Evolutionary conservation across 2,113 vertebrate species (phyloP), one percentile per base, ranked within the genome.

Genomic region (Cephalopholis sonnerati): DNA sequence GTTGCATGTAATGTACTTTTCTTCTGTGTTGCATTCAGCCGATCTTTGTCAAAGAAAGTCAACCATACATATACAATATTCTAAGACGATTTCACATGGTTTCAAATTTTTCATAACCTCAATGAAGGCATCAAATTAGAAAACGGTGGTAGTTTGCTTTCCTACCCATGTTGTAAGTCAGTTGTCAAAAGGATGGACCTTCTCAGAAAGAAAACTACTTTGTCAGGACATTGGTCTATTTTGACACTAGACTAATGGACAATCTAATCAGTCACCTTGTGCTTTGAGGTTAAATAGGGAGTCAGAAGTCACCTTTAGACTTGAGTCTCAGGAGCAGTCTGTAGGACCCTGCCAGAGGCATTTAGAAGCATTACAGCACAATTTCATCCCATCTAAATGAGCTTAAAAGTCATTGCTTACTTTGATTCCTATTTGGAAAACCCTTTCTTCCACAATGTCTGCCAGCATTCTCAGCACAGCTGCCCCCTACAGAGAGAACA

Each of bases 381-480:
- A n/a, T 57, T 15, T 59, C 25, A 75, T 18, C 27, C 16, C 7
- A 16, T 69, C 6, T 25, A 9, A 53, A 22, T 67, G n/a, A 32
- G 8, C 13, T 44, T 57, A 20, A 66, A 46, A 11, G 3, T 7
- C 7, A 15, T 3, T 17, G 24, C 93, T 94, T 86, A 96, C 96
- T 57, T 50, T 84, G 53, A 96, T 2, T 7, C 91, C 95, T 2
- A 24, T 32, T 32, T 76, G 10, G 77, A 96, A 96, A 53, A 36
- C 16, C 0, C 0, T 4, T 13, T 94, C 70, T 1, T 1, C 50
- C 64, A 96, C 73, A 0, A 58, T 2, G 51, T 78, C 24, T 2
- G 81, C 88, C 75, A 96, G 85, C 96, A 96, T 96, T 59, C 92
- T 94, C 77, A 96, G 83, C 76, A 96, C 79, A 16, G 87, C 46